Evolutionary conservation across 2,113 vertebrate species (phyloP).

Genomic region (Dicrurus megarhynchus): DNA sequence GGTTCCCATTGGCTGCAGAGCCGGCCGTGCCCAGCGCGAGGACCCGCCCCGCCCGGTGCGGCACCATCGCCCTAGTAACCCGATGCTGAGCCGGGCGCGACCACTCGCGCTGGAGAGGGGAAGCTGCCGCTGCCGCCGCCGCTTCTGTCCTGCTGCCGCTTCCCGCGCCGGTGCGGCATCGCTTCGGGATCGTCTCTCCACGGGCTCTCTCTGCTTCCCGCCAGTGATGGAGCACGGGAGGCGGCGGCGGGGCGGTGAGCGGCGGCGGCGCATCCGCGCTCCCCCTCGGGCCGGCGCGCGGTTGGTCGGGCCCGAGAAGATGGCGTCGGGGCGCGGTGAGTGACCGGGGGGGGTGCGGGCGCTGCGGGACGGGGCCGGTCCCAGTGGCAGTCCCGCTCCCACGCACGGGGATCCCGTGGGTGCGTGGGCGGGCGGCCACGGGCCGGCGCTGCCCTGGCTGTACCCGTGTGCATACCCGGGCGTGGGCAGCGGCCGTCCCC

Average conservation of each 20-base stretch:
- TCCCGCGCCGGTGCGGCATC: rapidly evolving
- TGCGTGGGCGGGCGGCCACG: neutral
- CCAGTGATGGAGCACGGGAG: rapidly evolving
- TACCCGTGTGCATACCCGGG: neutral
- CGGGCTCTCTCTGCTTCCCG: rapidly evolving
- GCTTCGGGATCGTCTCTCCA: rapidly evolving
- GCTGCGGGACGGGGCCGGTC: neutral
- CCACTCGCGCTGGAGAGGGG: neutral
- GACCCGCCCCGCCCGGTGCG: neutral
- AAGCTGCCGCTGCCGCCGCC: too few relatives aligned
- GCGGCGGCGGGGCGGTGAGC: neutral
- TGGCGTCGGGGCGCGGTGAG: neutral
- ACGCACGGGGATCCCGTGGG: neutral
- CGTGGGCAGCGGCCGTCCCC: neutral
- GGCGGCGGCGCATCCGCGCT: rapidly evolving
- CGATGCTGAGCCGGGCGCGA: neutral
- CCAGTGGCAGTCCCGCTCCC: neutral
- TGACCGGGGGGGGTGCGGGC: neutral
- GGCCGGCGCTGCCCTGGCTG: neutral
- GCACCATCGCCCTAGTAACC: slow-evolving; percentile 52
- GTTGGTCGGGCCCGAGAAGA: neutral
- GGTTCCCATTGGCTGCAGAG: neutral
- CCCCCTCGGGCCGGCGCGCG: neutral
- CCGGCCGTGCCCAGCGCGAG: rapidly evolving
- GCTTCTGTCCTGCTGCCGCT: rapidly evolving